Evolutionary conservation across 2,113 vertebrate species (phyloP), one percentile per base, ranked within the genome.

Genomic region (Leiothrix lutea): DNA sequence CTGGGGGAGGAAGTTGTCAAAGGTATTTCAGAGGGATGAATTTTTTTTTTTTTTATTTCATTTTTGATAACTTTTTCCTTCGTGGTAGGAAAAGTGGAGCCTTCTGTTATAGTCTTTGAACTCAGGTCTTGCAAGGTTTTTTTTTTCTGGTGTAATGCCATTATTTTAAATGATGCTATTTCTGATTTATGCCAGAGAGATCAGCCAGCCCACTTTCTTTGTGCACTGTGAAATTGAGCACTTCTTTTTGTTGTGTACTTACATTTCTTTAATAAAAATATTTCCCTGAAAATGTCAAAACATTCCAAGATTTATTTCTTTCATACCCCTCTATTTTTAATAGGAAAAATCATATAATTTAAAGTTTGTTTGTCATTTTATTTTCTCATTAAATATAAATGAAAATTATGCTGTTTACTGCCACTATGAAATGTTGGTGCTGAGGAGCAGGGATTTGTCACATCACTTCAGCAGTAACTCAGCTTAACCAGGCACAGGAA

Each of bases 181-280:
- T 88, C 48, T 80, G 88, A 94, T 94, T 95, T 90, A 92, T 72
- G 7, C 40, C n/a, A 56, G 61, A 47, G 65, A 79, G 48, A 88
- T 86, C 66, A 80, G 36, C 53, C 58, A 80, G 31, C 31, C 64
- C 28, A 84, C 77, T 84, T 88, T 54, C 35, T 81, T 75, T 72
- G 62, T 91, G 53, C 91, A 65, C 74, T 90, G 83, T 82, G 86
- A 95, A 95, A 95, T 29, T 64, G 70, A 95, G 91, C 71, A 81
- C 74, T 94, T 88, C 36, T 77, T 95, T 95, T 88, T 88, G 42
- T 67, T 67, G 38, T 90, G 88, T 93, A 90, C 79, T 74, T 92
- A 79, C 61, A 82, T 92, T 92, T 88, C 74, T 90, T 88, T 80
- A 90, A 88, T 90, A 95, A 93, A 96, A 94, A 79, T 80, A 75